Evolutionary conservation across 2,113 vertebrate species (phyloP).

Genomic region (Fregetta grallaria): DNA sequence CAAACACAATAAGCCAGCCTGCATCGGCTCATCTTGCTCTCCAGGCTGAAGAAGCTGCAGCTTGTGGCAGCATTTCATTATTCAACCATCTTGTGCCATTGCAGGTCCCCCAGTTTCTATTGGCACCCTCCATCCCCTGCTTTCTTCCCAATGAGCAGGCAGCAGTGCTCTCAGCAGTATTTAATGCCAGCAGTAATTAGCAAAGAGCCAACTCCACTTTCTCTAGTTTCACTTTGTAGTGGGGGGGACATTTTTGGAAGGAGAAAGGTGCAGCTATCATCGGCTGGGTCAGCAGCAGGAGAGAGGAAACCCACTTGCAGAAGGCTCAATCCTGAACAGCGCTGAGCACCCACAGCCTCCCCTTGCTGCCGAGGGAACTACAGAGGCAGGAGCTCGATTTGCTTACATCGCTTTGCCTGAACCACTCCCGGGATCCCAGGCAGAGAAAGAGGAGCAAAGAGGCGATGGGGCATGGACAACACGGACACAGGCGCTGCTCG

Average conservation of each 20-base stretch:
- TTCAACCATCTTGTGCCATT: neutral
- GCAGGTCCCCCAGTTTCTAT: neutral
- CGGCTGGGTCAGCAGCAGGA: neutral
- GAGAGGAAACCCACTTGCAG: neutral
- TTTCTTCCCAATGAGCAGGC: neutral
- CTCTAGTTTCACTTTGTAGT: neutral
- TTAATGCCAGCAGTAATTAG: neutral
- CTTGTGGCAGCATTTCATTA: neutral
- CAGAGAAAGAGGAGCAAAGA: neutral
- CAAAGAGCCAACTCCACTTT: neutral
- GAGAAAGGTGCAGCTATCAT: neutral
- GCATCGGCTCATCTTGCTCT: neutral
- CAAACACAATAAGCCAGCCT: neutral
- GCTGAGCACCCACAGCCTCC: neutral
- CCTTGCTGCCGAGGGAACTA: neutral
- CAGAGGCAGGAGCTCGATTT: neutral
- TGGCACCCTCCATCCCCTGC: neutral
- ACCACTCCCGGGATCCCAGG: neutral
- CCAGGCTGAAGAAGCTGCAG: neutral
- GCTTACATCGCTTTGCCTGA: neutral
- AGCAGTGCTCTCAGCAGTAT: neutral
- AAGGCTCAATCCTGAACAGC: neutral
- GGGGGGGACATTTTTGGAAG: neutral
- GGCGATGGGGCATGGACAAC: neutral
- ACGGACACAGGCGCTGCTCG: accelerated